Conservation (phyloP, 2,797 vertebrate genomes). For the Propithecus perrieri region DNA sequence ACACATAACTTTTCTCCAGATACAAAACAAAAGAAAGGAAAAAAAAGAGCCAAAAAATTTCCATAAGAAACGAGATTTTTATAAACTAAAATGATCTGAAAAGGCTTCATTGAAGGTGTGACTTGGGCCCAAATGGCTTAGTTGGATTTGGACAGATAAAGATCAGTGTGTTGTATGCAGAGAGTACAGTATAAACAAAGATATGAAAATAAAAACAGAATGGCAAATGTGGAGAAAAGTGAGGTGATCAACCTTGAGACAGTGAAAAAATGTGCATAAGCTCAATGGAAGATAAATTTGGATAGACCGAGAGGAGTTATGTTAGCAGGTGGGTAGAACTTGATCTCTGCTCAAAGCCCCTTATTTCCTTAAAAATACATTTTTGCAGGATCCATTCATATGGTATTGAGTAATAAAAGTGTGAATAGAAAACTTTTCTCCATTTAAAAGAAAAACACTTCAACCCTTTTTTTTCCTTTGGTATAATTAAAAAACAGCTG, state of each 20-base stretch:
- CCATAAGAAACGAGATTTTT: neutral
- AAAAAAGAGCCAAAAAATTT: neutral
- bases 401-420: neutral
- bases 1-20: neutral
- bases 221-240: neutral
- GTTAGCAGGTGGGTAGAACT: neutral
- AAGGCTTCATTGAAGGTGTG: neutral
- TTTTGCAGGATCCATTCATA: neutral
- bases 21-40: neutral
- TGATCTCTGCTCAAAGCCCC: neutral
- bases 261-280: neutral
- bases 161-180: neutral
- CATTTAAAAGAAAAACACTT: neutral
- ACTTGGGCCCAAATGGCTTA: neutral
- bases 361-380: neutral
- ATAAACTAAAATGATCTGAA: neutral
- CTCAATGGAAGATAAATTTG: neutral
- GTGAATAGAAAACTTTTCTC: neutral
- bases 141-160: neutral
- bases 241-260: neutral
- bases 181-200: neutral
- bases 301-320: neutral
- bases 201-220: neutral
- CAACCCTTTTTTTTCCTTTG: neutral
- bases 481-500: conserved; percentile 41